Evolutionary conservation across 2,888 invertebrate species (phyloP).

Genomic region (Euclidia mi): DNA sequence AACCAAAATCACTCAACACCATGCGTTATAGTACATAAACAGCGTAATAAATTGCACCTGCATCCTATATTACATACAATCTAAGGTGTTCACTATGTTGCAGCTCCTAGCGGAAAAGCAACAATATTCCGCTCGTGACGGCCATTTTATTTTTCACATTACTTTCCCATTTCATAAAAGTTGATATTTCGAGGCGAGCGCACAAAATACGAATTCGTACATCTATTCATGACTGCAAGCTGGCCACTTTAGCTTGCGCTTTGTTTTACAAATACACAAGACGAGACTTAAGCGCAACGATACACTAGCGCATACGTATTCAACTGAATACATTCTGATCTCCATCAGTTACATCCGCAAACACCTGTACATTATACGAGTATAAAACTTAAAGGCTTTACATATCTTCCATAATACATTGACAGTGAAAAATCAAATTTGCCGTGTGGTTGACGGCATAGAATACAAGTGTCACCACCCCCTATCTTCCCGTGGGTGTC

Average conservation of each 20-base stretch:
- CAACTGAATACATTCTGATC: conserved; percentile 44
- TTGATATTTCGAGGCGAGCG: conserved; percentile 59
- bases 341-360: conserved; percentile 47
- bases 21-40: background rate
- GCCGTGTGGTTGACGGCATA: no score
- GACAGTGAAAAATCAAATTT: no score
- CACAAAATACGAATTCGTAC: conserved; percentile 67
- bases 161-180: conserved; percentile 68
- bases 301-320: conserved; percentile 45
- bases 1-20: no score
- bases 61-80: conserved; percentile 5
- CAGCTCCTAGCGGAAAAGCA: conserved; percentile 42
- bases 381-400: background rate
- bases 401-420: no score
- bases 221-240: conserved; percentile 71
- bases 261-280: conserved; percentile 67
- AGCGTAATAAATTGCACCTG: background rate
- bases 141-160: conserved; percentile 70
- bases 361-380: conserved; percentile 20
- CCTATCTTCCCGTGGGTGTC: no score
- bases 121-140: conserved; percentile 63
- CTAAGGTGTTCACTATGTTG: conserved; percentile 34
- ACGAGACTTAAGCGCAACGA: conserved; percentile 53
- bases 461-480: no score
- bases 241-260: conserved; percentile 61